Percentiles rank a stretch among this genome's conserved stretches.
Conservation (phyloP, 2,888 invertebrate species). For the Drosophila flavopinicola region DNA sequence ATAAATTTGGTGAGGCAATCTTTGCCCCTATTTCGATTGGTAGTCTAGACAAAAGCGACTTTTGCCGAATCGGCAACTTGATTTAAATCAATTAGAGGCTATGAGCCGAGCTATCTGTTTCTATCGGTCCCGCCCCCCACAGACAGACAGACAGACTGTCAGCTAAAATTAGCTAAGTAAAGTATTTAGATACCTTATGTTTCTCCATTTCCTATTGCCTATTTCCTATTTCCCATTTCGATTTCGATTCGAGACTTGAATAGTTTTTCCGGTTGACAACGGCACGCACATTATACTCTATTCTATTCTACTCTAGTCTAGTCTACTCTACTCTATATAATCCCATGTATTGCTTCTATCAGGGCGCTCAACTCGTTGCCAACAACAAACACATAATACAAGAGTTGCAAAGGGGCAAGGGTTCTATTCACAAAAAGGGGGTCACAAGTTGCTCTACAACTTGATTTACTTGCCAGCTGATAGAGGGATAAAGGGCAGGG, state of each 20-base stretch:
- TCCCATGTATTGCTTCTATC: not conserved
- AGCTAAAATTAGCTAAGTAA: slow-evolving; percentile 70
- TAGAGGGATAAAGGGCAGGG: slow-evolving; percentile 3
- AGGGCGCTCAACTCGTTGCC: slow-evolving; percentile 80
- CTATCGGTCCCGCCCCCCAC: too few relatives aligned
- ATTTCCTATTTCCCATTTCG: slow-evolving; percentile 27
- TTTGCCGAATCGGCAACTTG: slow-evolving; percentile 63
- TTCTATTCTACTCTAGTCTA: too few relatives aligned
- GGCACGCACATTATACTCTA: slow-evolving; percentile 60
- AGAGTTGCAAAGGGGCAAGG: slow-evolving; percentile 5
- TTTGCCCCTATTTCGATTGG: slow-evolving; percentile 37
- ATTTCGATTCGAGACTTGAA: slow-evolving; percentile 41
- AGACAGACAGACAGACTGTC: too few relatives aligned
- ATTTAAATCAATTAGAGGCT: slow-evolving; percentile 76
- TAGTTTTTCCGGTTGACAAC: slow-evolving; percentile 47
- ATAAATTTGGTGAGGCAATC: slow-evolving; percentile 37
- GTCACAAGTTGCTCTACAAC: slow-evolving; percentile 77
- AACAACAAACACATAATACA: slow-evolving; percentile 74
- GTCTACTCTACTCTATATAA: too few relatives aligned
- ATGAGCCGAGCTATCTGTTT: slow-evolving; percentile 4
- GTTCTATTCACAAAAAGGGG: slow-evolving; percentile 39
- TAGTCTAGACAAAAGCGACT: slow-evolving; percentile 54
- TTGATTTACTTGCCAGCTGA: slow-evolving; percentile 67
- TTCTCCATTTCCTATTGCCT: slow-evolving; percentile 7
- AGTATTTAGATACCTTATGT: slow-evolving; percentile 60